Percentiles rank a stretch among this genome's conserved stretches.
Evolutionary conservation across 2,888 invertebrate genomes (phyloP).

Genomic region (Gisinianus flammeolus): DNA sequence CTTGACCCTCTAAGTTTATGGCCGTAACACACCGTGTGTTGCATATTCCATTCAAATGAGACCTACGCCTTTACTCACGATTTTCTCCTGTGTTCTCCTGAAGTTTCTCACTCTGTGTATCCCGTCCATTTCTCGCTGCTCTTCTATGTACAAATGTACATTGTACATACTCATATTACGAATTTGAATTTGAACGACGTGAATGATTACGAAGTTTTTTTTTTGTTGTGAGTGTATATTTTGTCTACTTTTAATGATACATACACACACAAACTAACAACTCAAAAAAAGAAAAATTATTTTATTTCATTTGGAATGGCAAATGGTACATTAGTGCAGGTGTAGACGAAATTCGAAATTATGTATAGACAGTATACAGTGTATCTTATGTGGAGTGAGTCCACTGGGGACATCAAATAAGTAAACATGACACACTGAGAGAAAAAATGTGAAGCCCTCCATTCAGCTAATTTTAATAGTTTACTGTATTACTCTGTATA

Average conservation of each 20-base stretch:
- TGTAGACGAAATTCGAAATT: not conserved
- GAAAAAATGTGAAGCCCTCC: not conserved
- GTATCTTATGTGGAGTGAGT: not conserved
- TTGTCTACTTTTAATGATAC: too few relatives aligned
- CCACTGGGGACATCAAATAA: slow-evolving; percentile 17
- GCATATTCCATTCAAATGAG: slow-evolving; percentile 41
- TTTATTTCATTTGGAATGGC: not conserved
- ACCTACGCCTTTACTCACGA: slow-evolving; percentile 41
- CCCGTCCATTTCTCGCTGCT: slow-evolving; percentile 13
- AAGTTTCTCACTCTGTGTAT: slow-evolving; percentile 24
- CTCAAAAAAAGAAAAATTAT: not conserved
- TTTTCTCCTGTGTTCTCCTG: slow-evolving; percentile 6
- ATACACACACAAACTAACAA: not conserved
- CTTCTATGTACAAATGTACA: not conserved
- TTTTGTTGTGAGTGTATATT: too few relatives aligned
- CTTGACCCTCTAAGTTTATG: slow-evolving; percentile 47
- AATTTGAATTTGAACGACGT: too few relatives aligned
- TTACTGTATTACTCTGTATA: too few relatives aligned
- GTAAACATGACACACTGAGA: slow-evolving; percentile 28
- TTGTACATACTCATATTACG: not conserved
- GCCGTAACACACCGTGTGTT: slow-evolving; percentile 43
- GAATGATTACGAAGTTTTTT: too few relatives aligned
- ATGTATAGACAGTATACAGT: too few relatives aligned
- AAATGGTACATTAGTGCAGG: not conserved
- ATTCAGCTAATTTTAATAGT: too few relatives aligned